These are phyloP conservation scores for Ptychobarbus kaznakovi DNA, from an alignment of 2,797 vertebrate species.

Conservation along the genomic window DNA sequence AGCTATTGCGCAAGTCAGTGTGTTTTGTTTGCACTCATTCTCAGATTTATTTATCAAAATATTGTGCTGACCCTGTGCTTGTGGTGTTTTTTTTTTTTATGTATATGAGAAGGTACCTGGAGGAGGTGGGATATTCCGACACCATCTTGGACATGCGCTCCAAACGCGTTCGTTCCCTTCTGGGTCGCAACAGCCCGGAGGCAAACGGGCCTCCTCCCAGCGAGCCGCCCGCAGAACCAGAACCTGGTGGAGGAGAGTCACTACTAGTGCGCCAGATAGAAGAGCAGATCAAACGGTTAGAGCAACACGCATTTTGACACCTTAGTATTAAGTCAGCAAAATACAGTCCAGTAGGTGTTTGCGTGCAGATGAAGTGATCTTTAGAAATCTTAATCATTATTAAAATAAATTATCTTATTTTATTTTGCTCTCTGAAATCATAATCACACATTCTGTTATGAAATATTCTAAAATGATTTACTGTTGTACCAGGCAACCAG, in stretches of 20 bases:
- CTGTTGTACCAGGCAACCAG: background rate
- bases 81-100: background rate
- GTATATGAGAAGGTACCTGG: slow-evolving; percentile 81
- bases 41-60: background rate
- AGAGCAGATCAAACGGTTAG: slow-evolving; percentile 91
- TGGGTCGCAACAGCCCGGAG: slow-evolving; percentile 86
- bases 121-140: slow-evolving; percentile 92
- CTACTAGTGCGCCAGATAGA: slow-evolving; percentile 89
- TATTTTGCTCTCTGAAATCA: background rate
- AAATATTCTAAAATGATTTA: background rate
- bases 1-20: slow-evolving; percentile 90
- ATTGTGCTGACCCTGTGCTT: background rate
- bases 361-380: background rate
- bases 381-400: background rate
- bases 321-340: background rate
- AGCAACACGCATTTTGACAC: background rate
- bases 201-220: slow-evolving; percentile 77
- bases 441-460: background rate
- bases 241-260: slow-evolving; percentile 78
- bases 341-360: background rate
- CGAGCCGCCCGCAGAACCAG: slow-evolving; percentile 73
- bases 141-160: slow-evolving; percentile 91
- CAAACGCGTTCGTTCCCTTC: slow-evolving; percentile 85
- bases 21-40: background rate
- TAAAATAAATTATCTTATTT: background rate